Percentiles rank a stretch among this genome's conserved stretches.
These are phyloP conservation scores for Cacoxenus indagator DNA, from an alignment of 2,888 invertebrate genomes.

Conservation along the genomic window DNA sequence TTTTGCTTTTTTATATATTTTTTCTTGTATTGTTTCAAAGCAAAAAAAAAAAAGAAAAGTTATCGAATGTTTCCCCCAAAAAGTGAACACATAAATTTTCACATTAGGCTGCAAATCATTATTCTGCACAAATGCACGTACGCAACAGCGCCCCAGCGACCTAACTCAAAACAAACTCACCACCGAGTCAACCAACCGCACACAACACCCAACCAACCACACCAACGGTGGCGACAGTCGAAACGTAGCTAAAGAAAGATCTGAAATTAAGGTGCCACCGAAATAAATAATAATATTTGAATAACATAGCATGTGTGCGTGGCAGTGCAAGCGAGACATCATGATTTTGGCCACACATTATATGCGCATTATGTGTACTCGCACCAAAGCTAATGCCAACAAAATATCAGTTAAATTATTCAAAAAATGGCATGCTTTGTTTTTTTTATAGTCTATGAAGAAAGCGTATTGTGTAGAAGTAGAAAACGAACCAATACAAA, in stretches of 20 bases:
- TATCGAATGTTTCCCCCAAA: too few species aligned
- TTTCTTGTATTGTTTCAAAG: constrained; percentile 24
- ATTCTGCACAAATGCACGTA: constrained; percentile 42
- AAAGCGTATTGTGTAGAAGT: too few species aligned
- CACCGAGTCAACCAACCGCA: neutral
- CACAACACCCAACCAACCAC: neutral
- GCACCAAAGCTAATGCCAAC: neutral
- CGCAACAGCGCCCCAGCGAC: constrained; percentile 6
- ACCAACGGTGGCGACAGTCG: neutral
- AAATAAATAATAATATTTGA: constrained; percentile 55
- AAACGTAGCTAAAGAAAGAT: neutral
- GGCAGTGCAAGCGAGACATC: neutral
- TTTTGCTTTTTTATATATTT: constrained; percentile 36
- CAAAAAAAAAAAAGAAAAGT: constrained; percentile 20
- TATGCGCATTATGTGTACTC: constrained; percentile 41
- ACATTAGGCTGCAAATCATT: constrained; percentile 50
- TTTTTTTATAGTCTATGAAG: too few species aligned
- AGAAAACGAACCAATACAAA: too few species aligned
- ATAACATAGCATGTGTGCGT: constrained; percentile 40
- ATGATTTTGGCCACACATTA: constrained; percentile 45
- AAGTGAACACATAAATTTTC: constrained; percentile 42
- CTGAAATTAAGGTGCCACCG: constrained; percentile 39
- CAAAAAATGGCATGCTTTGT: too few species aligned
- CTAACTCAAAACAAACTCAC: constrained; percentile 6
- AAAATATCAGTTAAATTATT: constrained; percentile 39